Evolutionary conservation across 2,113 vertebrate species (phyloP).

Genomic region (Onychostoma macrolepis): DNA sequence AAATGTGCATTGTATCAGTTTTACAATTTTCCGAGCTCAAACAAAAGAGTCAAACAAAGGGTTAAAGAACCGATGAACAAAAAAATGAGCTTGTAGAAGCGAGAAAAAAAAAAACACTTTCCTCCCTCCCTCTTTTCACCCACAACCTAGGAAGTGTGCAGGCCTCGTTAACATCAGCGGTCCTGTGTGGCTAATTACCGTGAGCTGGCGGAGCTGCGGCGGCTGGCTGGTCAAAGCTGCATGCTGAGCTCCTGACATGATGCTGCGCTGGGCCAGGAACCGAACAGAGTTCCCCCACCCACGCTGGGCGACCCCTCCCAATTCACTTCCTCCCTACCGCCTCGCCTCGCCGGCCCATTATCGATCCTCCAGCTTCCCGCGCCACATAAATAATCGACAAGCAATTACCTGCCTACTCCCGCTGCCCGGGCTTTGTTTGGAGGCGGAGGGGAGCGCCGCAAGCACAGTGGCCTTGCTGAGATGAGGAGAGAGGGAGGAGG

Average conservation of each 20-base stretch:
- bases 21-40: background rate
- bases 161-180: slow-evolving; percentile 74
- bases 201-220: slow-evolving; percentile 68
- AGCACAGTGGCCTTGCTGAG: slow-evolving; percentile 71
- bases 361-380: slow-evolving; percentile 81
- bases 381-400: slow-evolving; percentile 84
- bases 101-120: slow-evolving; percentile 36
- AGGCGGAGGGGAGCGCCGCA: slow-evolving; percentile 62
- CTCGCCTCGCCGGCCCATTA: slow-evolving; percentile 77
- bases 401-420: slow-evolving; percentile 84
- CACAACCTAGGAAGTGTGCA: slow-evolving; percentile 59
- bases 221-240: slow-evolving; percentile 72
- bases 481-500: slow-evolving; percentile 59
- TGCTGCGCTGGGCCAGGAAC: slow-evolving; percentile 59
- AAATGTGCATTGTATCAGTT: background rate
- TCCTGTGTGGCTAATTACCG: slow-evolving; percentile 81
- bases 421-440: slow-evolving; percentile 81
- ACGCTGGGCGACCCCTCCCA: slow-evolving; percentile 68
- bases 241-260: slow-evolving; percentile 71
- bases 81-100: slow-evolving; percentile 14
- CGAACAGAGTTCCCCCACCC: slow-evolving; percentile 63
- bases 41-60: slow-evolving; percentile 39
- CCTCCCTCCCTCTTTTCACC: slow-evolving; percentile 39
- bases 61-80: slow-evolving; percentile 42
- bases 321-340: slow-evolving; percentile 62